phyloP scores from a whole-genome alignment of 2,888 invertebrate species.

The Hypsopygia costalis region DNA sequence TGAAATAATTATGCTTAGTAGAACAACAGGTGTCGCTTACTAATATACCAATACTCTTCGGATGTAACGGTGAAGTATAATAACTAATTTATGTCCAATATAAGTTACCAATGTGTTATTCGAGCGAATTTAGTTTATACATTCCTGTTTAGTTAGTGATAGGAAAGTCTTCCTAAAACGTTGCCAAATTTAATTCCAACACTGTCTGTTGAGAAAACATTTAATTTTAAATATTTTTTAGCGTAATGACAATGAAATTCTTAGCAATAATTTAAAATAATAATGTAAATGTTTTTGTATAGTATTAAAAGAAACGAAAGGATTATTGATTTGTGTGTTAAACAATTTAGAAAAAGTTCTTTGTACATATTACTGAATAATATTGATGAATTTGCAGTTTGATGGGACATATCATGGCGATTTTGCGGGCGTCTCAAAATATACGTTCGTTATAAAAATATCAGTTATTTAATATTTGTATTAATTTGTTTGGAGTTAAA shows the following conservation, averaged over 20 bases:
- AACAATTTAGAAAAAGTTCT: slow-evolving; percentile 41
- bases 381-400: slow-evolving; percentile 39
- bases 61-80: too few species aligned
- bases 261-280: slow-evolving; percentile 75
- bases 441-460: slow-evolving; percentile 17
- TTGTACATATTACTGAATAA: slow-evolving; percentile 56
- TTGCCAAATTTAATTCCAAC: slow-evolving; percentile 78
- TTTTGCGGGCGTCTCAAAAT: slow-evolving; percentile 39
- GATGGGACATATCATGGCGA: slow-evolving; percentile 54
- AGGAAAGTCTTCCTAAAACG: slow-evolving; percentile 79
- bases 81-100: slow-evolving; percentile 54
- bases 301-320: slow-evolving; percentile 60
- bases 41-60: too few species aligned
- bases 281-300: slow-evolving; percentile 80
- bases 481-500: too few species aligned
- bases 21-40: too few species aligned
- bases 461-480: too few species aligned
- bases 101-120: slow-evolving; percentile 76
- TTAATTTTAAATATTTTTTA: slow-evolving; percentile 63
- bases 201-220: slow-evolving; percentile 73
- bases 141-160: slow-evolving; percentile 78
- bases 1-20: too few species aligned
- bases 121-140: slow-evolving; percentile 76
- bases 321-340: slow-evolving; percentile 54
- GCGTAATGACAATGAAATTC: slow-evolving; percentile 74